Conservation (phyloP, 2,888 invertebrate species). For the Drosophila lacicola region DNA sequence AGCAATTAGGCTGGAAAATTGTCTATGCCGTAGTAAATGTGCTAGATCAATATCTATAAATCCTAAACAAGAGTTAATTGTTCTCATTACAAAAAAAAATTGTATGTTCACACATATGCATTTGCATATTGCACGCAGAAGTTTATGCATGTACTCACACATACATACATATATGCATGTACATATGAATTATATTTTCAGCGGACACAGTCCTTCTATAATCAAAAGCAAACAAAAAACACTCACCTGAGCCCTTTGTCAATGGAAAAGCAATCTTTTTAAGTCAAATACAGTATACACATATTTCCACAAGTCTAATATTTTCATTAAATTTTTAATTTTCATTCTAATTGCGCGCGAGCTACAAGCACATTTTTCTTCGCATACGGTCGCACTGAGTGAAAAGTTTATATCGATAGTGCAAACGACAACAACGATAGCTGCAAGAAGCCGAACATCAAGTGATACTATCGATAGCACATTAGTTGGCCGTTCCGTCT, state of each 20-base stretch:
- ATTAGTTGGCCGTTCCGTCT: slow-evolving; percentile 24
- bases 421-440: background rate
- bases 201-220: too few species aligned
- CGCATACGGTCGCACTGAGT: slow-evolving; percentile 2
- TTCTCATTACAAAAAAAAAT: background rate
- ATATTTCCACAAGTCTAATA: background rate
- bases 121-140: too few species aligned
- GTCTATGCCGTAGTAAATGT: slow-evolving; percentile 1
- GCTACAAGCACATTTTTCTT: background rate
- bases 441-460: too few species aligned
- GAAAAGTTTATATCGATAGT: background rate
- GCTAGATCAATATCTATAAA: slow-evolving; percentile 10
- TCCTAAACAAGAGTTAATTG: slow-evolving; percentile 1
- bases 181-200: background rate
- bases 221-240: background rate
- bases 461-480: slow-evolving; percentile 21
- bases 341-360: slow-evolving; percentile 1
- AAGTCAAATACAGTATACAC: background rate
- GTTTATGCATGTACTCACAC: background rate
- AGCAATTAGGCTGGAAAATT: slow-evolving; percentile 19
- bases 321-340: background rate
- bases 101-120: background rate
- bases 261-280: background rate
- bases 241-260: background rate
- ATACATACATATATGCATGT: background rate